Evolutionary conservation across 2,888 invertebrate species (phyloP), one percentile per base, ranked within the genome.

Genomic region (Eurois occulta): DNA sequence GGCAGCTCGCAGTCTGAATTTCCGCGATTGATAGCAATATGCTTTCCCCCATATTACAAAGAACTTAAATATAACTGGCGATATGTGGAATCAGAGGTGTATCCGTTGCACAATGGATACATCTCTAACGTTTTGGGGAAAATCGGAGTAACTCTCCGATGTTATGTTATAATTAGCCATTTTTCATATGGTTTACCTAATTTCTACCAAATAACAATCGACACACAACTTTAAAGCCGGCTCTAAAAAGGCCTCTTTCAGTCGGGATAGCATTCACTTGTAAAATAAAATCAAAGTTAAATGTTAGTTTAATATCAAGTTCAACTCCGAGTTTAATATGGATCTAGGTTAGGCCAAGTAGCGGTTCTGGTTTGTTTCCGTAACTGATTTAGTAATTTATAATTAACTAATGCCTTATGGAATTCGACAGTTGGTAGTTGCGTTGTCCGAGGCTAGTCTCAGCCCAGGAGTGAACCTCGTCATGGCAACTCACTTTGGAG

Each of bases 301-400:
- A 62, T 35, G n/a, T 13, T 28, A 21, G 8, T 60, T 60, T 10
- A 7, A 28, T 1, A 7, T 60, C 10, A 35, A 60, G 32, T 60
- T 35, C 21, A 10, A 60, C 32, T 41, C 41, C 0, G 7, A 24
- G 18, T 41, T 58, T 28, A 72, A 41, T 80, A 78, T 78, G 35
- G 5, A 81, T 81, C 16, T 60, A 35, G 81, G 28, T 11, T 60
- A 35, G 81, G 28, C 18, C 48, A 66, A 41, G 46, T 24, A 52
- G 10, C 35, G 1, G 48, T 43, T 67, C 11, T 43, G 18, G 11
- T 43, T 38, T 66, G 18, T 60, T 64, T 48, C 28, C 35, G 4
- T 43, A 52, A 75, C 18, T 66, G n/a, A 10, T 41, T 58, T 4
- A 43, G 2, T 16, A 48, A 28, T 41, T 48, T 28, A 48, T 41